Evolutionary conservation across 2,888 invertebrate species (phyloP).

Genomic region (Andrena chrysosceles): DNA sequence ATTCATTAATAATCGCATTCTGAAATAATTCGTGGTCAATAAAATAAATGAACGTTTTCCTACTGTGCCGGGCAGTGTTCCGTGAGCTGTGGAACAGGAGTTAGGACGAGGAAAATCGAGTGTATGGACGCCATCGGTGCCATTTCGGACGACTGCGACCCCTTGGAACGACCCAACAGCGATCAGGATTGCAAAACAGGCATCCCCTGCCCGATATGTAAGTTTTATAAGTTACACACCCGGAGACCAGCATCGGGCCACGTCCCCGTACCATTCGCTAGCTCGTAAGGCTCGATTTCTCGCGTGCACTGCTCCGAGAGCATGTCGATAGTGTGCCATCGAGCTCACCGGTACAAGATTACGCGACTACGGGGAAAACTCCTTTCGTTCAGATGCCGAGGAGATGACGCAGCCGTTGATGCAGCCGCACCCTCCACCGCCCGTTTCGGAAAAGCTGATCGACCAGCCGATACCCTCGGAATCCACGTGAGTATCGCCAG

Average conservation of each 20-base stretch:
- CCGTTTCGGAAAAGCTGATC: conserved; percentile 89
- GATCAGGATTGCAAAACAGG: conserved; percentile 91
- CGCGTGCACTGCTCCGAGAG: conserved; percentile 15
- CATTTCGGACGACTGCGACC: conserved; percentile 87
- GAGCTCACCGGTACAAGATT: background rate
- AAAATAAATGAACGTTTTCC: conserved; percentile 30
- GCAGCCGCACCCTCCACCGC: conserved; percentile 89
- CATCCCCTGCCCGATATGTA: conserved; percentile 88
- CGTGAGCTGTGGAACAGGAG: conserved; percentile 95
- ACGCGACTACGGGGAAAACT: conserved; percentile 1
- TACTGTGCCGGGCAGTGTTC: conserved; percentile 90
- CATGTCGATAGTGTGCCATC: background rate
- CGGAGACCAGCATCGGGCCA: background rate
- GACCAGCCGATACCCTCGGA: conserved; percentile 91
- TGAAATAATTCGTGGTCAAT: background rate
- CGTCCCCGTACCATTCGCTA: background rate
- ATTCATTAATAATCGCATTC: background rate
- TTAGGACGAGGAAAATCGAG: conserved; percentile 92
- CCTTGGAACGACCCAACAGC: conserved; percentile 88
- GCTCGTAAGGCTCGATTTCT: conserved; percentile 16
- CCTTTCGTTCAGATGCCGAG: conserved; percentile 73
- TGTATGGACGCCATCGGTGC: conserved; percentile 88
- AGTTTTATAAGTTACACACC: conserved; percentile 64
- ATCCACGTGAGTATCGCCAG: conserved; percentile 89
- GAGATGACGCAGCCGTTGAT: conserved; percentile 84